Evolutionary conservation across 2,113 vertebrate species (phyloP).

Genomic region (Aptenodytes forsteri): DNA sequence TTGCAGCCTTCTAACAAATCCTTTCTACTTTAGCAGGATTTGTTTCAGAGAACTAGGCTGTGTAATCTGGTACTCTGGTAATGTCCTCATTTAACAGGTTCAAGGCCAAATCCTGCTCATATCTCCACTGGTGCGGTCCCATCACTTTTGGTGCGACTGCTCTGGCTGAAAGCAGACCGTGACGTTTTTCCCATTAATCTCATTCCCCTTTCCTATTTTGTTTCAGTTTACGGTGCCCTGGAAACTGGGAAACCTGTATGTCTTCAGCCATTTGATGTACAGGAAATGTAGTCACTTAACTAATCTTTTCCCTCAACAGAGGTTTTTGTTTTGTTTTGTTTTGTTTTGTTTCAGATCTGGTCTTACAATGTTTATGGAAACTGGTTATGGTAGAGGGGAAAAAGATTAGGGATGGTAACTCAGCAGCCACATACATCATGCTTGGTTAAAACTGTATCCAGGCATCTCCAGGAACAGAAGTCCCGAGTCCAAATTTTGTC

Average conservation of each 20-base stretch:
- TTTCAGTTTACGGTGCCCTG: neutral
- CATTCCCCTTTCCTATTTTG: neutral
- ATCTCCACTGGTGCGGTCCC: neutral
- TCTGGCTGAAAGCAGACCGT: neutral
- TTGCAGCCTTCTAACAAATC: constrained; percentile 41
- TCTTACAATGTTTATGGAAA: neutral
- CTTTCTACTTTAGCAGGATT: constrained; percentile 35
- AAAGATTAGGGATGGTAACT: neutral
- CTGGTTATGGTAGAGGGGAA: neutral
- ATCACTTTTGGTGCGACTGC: neutral
- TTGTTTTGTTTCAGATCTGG: neutral
- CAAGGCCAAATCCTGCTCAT: neutral
- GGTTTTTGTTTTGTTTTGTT: neutral
- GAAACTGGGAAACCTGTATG: constrained; percentile 14
- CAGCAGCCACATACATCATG: neutral
- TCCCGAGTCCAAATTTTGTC: neutral
- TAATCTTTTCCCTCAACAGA: neutral
- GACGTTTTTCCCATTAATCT: neutral
- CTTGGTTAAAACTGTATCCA: neutral
- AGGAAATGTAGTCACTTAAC: neutral
- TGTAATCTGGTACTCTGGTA: constrained; percentile 22
- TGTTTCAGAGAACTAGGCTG: constrained; percentile 7
- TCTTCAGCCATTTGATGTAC: neutral
- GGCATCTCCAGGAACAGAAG: neutral
- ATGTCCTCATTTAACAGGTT: constrained; percentile 11